Evolutionary conservation across 2,888 invertebrate genomes (phyloP), one percentile per base, ranked within the genome.

Genomic region (Cremastinae sp.): DNA sequence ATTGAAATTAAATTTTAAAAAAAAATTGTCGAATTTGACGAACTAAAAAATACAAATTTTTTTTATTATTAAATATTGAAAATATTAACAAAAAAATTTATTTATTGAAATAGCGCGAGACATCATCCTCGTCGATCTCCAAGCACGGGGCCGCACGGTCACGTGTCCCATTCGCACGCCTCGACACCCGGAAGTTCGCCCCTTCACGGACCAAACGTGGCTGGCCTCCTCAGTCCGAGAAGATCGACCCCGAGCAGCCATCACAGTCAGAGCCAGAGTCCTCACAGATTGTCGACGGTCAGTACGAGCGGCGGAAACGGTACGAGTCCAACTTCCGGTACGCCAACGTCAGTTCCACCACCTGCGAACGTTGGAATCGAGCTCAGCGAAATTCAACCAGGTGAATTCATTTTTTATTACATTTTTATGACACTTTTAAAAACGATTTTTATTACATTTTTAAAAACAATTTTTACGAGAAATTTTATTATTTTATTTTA

Each of bases 81-180:
- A 41, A 22, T 20, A 20, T 4, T 1, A 12, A 4, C 22, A 8
- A 28, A 22, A 22, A 39, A 4, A 5, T 55, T 43, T 53, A 10
- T 45, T 39, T 49, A 12, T 49, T 43, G 56, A 72, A 64, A 66
- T 80, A 89, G 89, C 78, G 78, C 86, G 58, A 84, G 88, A 66
- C 88, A 89, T 74, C 87, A 88, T 74, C 82, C 88, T 2, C 83
- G 88, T 64, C 86, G 89, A 56, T 87, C 88, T 14, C 86, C 88
- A 12, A 88, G 88, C 70, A 86, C 85, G 4, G 87, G 86, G 10
- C 84, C 87, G 18, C 87, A 88, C 77, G 83, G 85, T 14, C 84
- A 89, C 74, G 83, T 83, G 39, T 85, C 87, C 4, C 87, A 88
- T 75, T 87, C 88, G 49, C 84, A 84, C 61, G 80, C 86, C 39